phyloP scores from a whole-genome alignment of 2,797 vertebrate genomes.

The Syndactyla subalaris region DNA sequence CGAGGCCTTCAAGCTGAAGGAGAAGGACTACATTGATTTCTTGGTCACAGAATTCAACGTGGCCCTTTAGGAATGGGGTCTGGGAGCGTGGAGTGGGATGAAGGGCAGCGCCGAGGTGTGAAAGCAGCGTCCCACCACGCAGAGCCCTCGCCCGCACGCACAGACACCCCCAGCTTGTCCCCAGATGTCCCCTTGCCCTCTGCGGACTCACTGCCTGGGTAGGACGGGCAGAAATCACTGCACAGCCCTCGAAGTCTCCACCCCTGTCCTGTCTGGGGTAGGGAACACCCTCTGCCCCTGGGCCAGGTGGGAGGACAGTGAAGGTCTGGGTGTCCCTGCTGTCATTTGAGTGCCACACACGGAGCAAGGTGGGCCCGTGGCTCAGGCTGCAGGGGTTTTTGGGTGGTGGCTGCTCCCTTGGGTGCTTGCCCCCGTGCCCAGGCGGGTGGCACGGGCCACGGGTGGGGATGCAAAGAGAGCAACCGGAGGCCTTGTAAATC shows the following conservation, averaged over 20 bases:
- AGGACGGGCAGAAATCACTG: background rate
- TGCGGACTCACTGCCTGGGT: fast-evolving
- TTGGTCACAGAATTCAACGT: conserved; percentile 97
- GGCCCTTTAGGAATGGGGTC: conserved; percentile 79
- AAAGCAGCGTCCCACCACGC: background rate
- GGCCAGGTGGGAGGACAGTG: fast-evolving
- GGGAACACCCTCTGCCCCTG: background rate
- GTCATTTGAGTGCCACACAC: conserved; percentile 59
- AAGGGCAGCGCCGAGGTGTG: background rate
- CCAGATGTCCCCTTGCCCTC: background rate
- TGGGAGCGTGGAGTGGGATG: background rate
- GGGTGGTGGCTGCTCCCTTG: background rate
- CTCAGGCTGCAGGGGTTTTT: background rate
- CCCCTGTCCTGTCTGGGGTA: background rate
- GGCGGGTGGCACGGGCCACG: fast-evolving
- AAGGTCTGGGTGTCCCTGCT: background rate
- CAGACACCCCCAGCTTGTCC: background rate
- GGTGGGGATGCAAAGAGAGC: conserved; percentile 43
- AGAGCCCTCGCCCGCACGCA: background rate
- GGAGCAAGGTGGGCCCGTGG: background rate
- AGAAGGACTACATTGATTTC: conserved; percentile 92
- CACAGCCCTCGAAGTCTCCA: background rate
- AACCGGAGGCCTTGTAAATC: conserved; percentile 80
- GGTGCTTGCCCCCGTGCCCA: background rate
- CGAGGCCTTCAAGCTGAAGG: conserved; percentile 97